These are phyloP conservation scores for Presbytis comata DNA, from an alignment of 2,797 vertebrate genomes.

Conservation along the genomic window DNA sequence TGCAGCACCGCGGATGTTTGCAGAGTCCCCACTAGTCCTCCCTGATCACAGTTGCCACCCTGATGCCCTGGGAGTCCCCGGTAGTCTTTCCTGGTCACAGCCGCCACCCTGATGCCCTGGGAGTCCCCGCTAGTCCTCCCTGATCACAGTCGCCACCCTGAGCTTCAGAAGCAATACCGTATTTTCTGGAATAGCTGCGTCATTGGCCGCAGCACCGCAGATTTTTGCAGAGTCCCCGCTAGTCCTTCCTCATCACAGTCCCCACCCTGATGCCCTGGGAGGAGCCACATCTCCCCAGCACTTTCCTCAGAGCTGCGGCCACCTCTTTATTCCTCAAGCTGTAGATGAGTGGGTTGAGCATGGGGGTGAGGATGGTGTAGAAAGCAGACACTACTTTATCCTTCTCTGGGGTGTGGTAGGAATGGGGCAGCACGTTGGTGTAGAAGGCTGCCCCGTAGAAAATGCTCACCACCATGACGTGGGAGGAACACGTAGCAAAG, in stretches of 20 bases:
- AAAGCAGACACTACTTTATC: slow-evolving; percentile 65
- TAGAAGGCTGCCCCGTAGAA: slow-evolving; percentile 73
- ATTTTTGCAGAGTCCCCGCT: not conserved
- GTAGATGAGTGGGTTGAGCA: slow-evolving; percentile 74
- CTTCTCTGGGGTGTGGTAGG: slow-evolving; percentile 60
- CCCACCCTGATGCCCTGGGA: not conserved
- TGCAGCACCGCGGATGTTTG: rapidly evolving
- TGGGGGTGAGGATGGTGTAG: slow-evolving; percentile 71
- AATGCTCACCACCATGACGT: slow-evolving; percentile 53
- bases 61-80: no score
- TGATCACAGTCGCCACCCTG: no score
- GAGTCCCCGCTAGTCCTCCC: no score
- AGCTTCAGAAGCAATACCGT: not conserved
- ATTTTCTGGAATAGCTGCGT: not conserved
- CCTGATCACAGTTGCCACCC: no score
- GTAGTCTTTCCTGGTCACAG: no score
- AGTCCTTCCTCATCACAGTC: no score
- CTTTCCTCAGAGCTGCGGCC: slow-evolving; percentile 48
- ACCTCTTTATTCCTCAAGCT: slow-evolving; percentile 70
- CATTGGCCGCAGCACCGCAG: no score
- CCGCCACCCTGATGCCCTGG: no score
- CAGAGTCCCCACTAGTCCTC: no score
- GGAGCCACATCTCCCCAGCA: not conserved
- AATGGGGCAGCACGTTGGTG: slow-evolving; percentile 64
- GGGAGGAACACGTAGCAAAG: slow-evolving; percentile 67